Evolutionary conservation across 2,888 invertebrate genomes (phyloP).

Genomic region (Oegoconia quadripuncta): DNA sequence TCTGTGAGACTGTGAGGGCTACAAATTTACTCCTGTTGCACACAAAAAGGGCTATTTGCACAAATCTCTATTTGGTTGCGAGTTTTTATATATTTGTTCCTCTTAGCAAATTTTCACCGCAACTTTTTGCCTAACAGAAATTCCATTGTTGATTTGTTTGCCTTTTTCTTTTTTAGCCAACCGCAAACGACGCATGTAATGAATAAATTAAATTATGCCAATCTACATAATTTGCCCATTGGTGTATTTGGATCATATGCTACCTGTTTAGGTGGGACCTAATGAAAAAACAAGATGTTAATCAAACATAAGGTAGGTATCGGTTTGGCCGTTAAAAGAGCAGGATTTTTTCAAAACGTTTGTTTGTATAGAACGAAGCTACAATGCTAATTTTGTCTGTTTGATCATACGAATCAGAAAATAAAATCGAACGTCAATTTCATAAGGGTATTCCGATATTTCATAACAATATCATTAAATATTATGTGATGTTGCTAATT

Average conservation of each 20-base stretch:
- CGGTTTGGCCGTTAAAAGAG: no score
- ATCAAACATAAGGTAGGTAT: no score
- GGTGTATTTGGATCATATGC: constrained; percentile 8
- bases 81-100: constrained; percentile 14
- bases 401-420: no score
- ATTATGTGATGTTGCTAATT: no score
- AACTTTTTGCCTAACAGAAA: constrained; percentile 19
- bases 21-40: constrained; percentile 5
- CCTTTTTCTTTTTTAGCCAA: constrained; percentile 25
- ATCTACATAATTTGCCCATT: constrained; percentile 22
- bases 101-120: constrained; percentile 20
- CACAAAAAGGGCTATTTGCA: constrained; percentile 16
- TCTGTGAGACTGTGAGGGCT: background rate
- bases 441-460: no score
- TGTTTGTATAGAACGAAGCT: no score
- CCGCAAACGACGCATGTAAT: constrained; percentile 30
- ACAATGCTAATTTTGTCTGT: no score
- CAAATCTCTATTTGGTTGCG: constrained; percentile 16
- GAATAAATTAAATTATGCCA: constrained; percentile 35
- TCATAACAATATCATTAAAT: no score
- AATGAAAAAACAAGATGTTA: background rate
- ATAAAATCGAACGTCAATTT: no score
- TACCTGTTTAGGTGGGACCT: background rate
- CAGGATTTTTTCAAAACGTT: no score
- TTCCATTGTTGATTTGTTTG: constrained; percentile 27